Percentiles rank a stretch among this genome's conserved stretches.
phyloP scores from a whole-genome alignment of 2,888 invertebrate genomes.

The Tridacna gigas region DNA sequence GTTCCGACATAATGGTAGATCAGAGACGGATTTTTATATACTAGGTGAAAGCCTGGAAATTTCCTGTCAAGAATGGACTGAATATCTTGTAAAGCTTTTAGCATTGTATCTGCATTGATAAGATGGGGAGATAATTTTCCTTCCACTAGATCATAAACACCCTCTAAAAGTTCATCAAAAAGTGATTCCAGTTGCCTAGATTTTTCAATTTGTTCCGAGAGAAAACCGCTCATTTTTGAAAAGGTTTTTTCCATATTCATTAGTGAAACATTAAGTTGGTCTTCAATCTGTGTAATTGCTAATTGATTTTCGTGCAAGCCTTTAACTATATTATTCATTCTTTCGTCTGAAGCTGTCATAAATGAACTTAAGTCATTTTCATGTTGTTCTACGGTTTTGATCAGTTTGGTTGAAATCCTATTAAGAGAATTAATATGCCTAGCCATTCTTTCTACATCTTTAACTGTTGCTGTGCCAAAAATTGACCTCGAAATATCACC shows the following conservation, averaged over 20 bases:
- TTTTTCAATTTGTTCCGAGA: conserved; percentile 20
- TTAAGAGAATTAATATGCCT: conserved; percentile 26
- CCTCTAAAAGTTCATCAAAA: conserved; percentile 41
- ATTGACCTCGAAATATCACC: conserved; percentile 19
- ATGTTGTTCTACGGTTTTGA: conserved; percentile 20
- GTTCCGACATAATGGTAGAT: conserved; percentile 25
- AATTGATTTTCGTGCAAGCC: conserved; percentile 29
- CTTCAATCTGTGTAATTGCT: conserved; percentile 30
- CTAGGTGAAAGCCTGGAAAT: conserved; percentile 43
- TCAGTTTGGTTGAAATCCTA: conserved; percentile 5
- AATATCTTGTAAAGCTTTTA: conserved; percentile 23
- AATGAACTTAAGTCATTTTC: conserved; percentile 28
- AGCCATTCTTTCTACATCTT: conserved; percentile 34
- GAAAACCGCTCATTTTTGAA: conserved; percentile 22
- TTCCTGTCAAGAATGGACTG: conserved; percentile 36
- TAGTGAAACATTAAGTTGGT: conserved; percentile 32
- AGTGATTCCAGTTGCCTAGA: neutral
- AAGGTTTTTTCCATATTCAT: conserved; percentile 23
- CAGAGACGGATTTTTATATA: neutral
- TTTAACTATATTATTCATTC: conserved; percentile 27
- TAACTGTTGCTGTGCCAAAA: conserved; percentile 36
- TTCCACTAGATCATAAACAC: conserved; percentile 46
- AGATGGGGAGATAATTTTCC: conserved; percentile 44
- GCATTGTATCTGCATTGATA: conserved; percentile 20
- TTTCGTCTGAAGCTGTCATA: conserved; percentile 22